Evolutionary conservation across 2,113 vertebrate genomes (phyloP).

Genomic region (Canis aureus): DNA sequence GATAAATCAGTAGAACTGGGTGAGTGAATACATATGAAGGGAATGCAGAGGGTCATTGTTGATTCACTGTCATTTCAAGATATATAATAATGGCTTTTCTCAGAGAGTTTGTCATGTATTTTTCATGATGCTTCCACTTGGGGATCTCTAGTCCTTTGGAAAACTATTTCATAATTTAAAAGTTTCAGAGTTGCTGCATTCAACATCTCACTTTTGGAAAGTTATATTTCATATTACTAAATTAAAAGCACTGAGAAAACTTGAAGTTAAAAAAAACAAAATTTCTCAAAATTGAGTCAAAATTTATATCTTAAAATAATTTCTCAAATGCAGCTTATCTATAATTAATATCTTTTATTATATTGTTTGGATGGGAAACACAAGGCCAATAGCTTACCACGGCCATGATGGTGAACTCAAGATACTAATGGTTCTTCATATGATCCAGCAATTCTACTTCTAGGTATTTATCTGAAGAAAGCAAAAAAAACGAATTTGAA

Average conservation of each 20-base stretch:
- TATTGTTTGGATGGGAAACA: not conserved
- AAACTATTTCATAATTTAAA: constrained; percentile 1
- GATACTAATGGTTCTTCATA: not conserved
- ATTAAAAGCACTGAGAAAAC: not conserved
- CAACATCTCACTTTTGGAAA: not conserved
- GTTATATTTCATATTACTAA: not conserved
- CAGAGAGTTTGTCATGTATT: not conserved
- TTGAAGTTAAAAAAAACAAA: not conserved
- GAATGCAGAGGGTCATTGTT: not conserved
- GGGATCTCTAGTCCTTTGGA: not conserved
- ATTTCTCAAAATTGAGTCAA: not conserved
- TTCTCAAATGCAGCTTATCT: not conserved
- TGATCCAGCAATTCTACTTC: not conserved
- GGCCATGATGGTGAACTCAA: not conserved
- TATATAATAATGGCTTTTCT: not conserved
- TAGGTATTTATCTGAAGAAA: not conserved
- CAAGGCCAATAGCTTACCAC: not conserved
- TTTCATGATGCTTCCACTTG: not conserved
- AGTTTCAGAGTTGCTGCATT: not conserved
- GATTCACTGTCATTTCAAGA: not conserved
- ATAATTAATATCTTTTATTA: constrained; percentile 14
- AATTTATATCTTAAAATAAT: constrained; percentile 5
- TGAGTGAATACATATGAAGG: not conserved
- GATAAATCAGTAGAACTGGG: not conserved
- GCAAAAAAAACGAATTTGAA: not conserved